These are phyloP conservation scores for Triops cancriformis DNA, from an alignment of 1,140 invertebrate species.

Conservation along the genomic window DNA sequence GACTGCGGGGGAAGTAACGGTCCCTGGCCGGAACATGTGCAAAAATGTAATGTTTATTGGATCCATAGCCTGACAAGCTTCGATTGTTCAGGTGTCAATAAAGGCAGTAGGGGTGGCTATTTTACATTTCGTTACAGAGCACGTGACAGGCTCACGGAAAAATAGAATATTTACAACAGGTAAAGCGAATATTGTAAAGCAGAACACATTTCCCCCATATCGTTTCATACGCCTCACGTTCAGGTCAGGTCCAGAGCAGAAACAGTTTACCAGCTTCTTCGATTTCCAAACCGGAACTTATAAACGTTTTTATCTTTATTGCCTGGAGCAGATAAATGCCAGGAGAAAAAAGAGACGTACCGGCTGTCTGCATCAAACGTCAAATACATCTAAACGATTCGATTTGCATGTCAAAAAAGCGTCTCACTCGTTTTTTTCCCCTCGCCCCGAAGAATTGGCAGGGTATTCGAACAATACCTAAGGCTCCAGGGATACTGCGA, in stretches of 20 bases:
- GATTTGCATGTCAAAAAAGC: constrained; percentile 6
- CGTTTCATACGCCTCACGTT: too few species aligned
- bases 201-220: too few species aligned
- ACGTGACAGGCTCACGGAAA: too few species aligned
- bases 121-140: too few species aligned
- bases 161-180: too few species aligned
- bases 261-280: too few species aligned
- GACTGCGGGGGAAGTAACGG: neutral
- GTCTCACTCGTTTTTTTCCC: neutral
- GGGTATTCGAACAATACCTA: neutral
- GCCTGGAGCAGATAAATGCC: neutral
- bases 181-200: too few species aligned
- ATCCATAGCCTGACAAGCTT: neutral
- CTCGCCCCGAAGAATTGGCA: neutral
- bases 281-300: too few species aligned
- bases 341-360: neutral
- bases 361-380: neutral
- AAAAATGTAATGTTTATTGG: neutral
- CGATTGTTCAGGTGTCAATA: neutral
- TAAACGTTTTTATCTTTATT: neutral
- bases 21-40: neutral
- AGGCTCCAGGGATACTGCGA: neutral
- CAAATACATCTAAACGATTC: constrained; percentile 4
- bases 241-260: too few species aligned
- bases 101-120: neutral